Percentiles rank a stretch among this genome's conserved stretches.
Conservation (phyloP, 2,888 invertebrate species). For the Scaptomyza cyrtandrae region DNA sequence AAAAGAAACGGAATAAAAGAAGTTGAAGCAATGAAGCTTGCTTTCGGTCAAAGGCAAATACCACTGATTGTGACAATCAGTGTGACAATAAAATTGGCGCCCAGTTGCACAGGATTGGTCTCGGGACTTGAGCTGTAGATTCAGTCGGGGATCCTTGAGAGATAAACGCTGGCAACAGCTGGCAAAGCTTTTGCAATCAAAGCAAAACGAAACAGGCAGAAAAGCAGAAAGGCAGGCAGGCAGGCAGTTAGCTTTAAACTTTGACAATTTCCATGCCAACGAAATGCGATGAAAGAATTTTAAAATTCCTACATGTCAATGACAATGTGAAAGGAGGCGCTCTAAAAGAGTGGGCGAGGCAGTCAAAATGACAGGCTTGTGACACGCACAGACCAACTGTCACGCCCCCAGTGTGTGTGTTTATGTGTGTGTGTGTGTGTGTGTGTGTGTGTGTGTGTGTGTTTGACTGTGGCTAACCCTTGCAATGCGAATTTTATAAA, state of each 20-base stretch:
- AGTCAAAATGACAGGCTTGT: slow-evolving; percentile 70
- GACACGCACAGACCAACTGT: slow-evolving; percentile 78
- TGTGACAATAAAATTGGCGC: slow-evolving; percentile 71
- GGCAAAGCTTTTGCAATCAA: slow-evolving; percentile 43
- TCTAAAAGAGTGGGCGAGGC: slow-evolving; percentile 47
- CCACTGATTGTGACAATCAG: slow-evolving; percentile 78
- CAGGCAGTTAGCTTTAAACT: slow-evolving; percentile 64
- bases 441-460: slow-evolving; percentile 25
- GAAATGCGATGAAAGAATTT: slow-evolving; percentile 67
- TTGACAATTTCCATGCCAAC: slow-evolving; percentile 71
- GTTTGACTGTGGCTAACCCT: slow-evolving; percentile 64
- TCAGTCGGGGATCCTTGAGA: slow-evolving; percentile 27
- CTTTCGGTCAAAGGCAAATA: slow-evolving; percentile 72
- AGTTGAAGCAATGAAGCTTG: slow-evolving; percentile 63
- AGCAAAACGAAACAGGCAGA: slow-evolving; percentile 22
- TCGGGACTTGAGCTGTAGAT: slow-evolving; percentile 18
- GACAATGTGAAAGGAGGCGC: slow-evolving; percentile 30
- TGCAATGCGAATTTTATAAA: slow-evolving; percentile 69
- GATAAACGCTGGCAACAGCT: slow-evolving; percentile 68
- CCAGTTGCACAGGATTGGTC: slow-evolving; percentile 42
- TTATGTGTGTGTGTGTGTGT: slow-evolving; percentile 20
- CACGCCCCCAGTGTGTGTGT: slow-evolving; percentile 49
- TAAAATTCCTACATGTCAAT: slow-evolving; percentile 71
- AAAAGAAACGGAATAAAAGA: slow-evolving; percentile 25
- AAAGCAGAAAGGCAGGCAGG: slow-evolving; percentile 8